Evolutionary conservation across 2,797 vertebrate genomes (phyloP), one percentile per base, ranked within the genome.

Genomic region (Scarus forsteni): DNA sequence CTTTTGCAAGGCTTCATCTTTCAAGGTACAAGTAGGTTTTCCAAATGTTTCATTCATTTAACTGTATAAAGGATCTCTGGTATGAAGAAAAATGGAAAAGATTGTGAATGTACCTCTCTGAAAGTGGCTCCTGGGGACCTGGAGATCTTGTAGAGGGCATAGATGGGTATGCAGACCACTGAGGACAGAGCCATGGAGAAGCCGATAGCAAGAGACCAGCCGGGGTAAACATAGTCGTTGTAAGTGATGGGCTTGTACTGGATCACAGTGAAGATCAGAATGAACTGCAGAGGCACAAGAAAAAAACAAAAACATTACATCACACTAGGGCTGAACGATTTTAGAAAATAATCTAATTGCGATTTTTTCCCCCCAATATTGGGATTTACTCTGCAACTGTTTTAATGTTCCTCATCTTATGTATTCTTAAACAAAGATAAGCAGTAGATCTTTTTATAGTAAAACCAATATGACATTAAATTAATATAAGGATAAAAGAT

Each of bases 211-310:
- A 99, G 92, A 15, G 98, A 98, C 98, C 98, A 99, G 78, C 87
- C 68, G 0, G 98, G 98, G 72, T 97, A 99, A 56, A 97, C 79
- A 0, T 99, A 99, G 43, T 98, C 88, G 0, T 99, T 99, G 92
- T 99, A 99, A 73, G 95, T 96, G 87, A 99, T 99, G 49, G 98
- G 98, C 73, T 92, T 96, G 92, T 99, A 99, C 93, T 99, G 98
- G 91, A 99, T 98, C 85, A 99, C 97, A 0, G 97, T 98, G 93
- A 99, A 99, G 86, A 99, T 90, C 88, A 99, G 93, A 90, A 99
- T 99, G 92, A 98, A 99, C 98, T 99, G 83, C 49, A 62, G 0
- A 10, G 51, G 84, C 11, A 77, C 11, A 83, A 36, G 38, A 39
- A 39, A 27, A 4, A 27, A 27, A 27, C 27, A 27, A 27, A 27